These are phyloP conservation scores for Bradypodion pumilum DNA, from an alignment of 2,797 vertebrate species.

Conservation along the genomic window DNA sequence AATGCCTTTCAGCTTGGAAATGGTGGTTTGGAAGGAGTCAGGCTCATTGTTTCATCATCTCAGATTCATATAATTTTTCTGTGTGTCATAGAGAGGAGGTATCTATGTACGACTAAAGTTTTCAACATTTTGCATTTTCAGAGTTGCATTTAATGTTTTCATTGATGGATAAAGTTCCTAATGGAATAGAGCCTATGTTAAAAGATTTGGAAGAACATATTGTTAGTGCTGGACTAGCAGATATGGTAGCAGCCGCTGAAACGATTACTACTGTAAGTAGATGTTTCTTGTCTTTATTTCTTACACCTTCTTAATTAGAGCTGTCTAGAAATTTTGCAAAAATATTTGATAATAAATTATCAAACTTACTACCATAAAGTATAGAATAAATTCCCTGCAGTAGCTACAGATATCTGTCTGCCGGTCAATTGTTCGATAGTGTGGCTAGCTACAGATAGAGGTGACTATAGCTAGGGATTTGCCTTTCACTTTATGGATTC, in stretches of 20 bases:
- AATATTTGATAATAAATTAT: slow-evolving; percentile 26
- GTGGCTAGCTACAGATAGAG: neutral
- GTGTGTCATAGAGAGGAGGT: neutral
- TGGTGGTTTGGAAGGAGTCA: neutral
- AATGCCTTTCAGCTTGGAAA: neutral
- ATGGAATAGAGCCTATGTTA: slow-evolving; percentile 97
- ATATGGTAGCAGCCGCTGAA: slow-evolving; percentile 98
- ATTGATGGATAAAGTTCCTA: slow-evolving; percentile 98
- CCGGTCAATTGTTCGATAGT: no score
- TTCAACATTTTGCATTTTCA: slow-evolving; percentile 72
- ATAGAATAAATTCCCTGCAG: neutral
- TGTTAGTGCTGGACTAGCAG: slow-evolving; percentile 94
- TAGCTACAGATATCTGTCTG: neutral
- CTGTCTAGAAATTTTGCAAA: neutral
- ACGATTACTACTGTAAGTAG: slow-evolving; percentile 96
- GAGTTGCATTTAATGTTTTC: slow-evolving; percentile 98
- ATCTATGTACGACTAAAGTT: slow-evolving; percentile 22
- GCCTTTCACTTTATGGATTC: neutral
- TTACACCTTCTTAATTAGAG: neutral
- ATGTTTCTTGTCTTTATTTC: slow-evolving; percentile 2
- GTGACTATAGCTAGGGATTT: neutral
- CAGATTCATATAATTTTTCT: neutral
- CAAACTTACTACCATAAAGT: neutral
- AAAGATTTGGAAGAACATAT: slow-evolving; percentile 99
- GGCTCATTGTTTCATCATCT: neutral